Percentiles rank a stretch among this genome's conserved stretches.
Evolutionary conservation across 2,113 vertebrate species (phyloP).

Genomic region (Hippocampus guttulatus): DNA sequence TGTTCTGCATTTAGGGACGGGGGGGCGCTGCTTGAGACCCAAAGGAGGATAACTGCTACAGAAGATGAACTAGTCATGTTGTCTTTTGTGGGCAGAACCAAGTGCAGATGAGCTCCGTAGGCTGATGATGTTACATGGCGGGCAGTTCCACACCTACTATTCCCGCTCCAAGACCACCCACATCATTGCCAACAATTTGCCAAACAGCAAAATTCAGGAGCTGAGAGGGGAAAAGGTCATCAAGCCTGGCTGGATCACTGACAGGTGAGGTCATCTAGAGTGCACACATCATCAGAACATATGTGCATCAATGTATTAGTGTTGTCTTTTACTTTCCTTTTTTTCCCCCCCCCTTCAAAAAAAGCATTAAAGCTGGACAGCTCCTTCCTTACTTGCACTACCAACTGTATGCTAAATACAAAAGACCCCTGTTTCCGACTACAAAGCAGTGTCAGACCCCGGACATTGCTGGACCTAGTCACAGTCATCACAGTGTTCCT

Average conservation of each 20-base stretch:
- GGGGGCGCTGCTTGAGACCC: no score
- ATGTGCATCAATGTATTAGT: neutral
- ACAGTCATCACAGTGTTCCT: slow-evolving; percentile 24
- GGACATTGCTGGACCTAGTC: slow-evolving; percentile 78
- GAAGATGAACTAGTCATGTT: neutral
- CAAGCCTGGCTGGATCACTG: slow-evolving; percentile 91
- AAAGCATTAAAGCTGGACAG: slow-evolving; percentile 87
- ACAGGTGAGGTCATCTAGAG: slow-evolving; percentile 76
- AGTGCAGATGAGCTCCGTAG: slow-evolving; percentile 89
- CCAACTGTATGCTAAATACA: slow-evolving; percentile 91
- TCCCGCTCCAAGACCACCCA: slow-evolving; percentile 95
- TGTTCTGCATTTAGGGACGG: no score
- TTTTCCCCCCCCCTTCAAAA: slow-evolving; percentile 21
- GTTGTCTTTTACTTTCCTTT: neutral
- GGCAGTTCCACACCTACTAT: slow-evolving; percentile 93
- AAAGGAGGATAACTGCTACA: no score
- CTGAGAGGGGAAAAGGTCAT: slow-evolving; percentile 91
- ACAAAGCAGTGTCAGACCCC: slow-evolving; percentile 67
- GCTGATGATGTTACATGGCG: slow-evolving; percentile 95
- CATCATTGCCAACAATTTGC: slow-evolving; percentile 93
- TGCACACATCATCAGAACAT: neutral
- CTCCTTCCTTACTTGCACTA: slow-evolving; percentile 87
- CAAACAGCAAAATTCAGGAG: slow-evolving; percentile 91
- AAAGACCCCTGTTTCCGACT: slow-evolving; percentile 79
- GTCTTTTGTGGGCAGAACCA: slow-evolving; percentile 73